These are phyloP conservation scores for silkworm (Bombyx mori) DNA, from an alignment of 1,140 invertebrate species.

Conservation along the genomic window ASM3026992v2 NC_085120.1:6837001-6837500, in stretches of 20 bases:
- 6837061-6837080: background rate
- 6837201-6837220: constrained; percentile 83
- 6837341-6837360: too few relatives aligned
- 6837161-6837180: constrained; percentile 78
- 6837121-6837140: constrained; percentile 78
- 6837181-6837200: constrained; percentile 82
- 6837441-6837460: too few relatives aligned
- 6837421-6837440: too few relatives aligned
- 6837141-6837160: constrained; percentile 66
- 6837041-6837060: background rate
- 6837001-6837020: too few relatives aligned
- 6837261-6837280: constrained; percentile 41
- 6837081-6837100: background rate
- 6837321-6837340: too few relatives aligned
- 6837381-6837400: too few relatives aligned
- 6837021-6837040: too few relatives aligned
- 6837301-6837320: background rate
- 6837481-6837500: too few relatives aligned
- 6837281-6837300: background rate
- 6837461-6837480: too few relatives aligned
- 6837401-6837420: too few relatives aligned
- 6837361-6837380: too few relatives aligned
- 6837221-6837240: constrained; percentile 51
- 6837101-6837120: constrained; percentile 60
- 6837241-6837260: constrained; percentile 80